Evolutionary conservation across 2,113 vertebrate genomes (phyloP), one percentile per base, ranked within the genome.

Genomic region (Seriola quinqueradiata): DNA sequence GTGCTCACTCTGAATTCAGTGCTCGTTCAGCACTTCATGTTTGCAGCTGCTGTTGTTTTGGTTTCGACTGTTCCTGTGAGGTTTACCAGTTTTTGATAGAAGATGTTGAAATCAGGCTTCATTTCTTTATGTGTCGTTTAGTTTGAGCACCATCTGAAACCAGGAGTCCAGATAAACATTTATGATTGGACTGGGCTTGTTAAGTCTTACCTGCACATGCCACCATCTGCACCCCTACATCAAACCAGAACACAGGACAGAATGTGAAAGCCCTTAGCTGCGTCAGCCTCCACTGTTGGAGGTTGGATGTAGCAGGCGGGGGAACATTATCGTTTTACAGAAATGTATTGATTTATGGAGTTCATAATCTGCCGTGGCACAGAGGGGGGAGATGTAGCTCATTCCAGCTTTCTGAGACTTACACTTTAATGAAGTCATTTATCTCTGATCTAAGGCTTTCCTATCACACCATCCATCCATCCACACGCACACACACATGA

Each of bases 391-490:
- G 90, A 89, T 65, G 72, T 75, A 79, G 81, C 90, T 95, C 87
- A 92, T 94, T 92, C 79, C 79, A 83, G 90, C 88, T 87, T 89
- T 90, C 84, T 85, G 93, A 82, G 86, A 91, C 87, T 87, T 84
- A 83, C 75, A 84, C 87, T 93, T 94, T 95, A 95, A 95, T 95
- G 93, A 95, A 94, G 92, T 93, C 77, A 95, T 95, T 95, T 95
- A 95, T 95, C 93, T 95, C 90, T 87, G 87, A 95, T 95, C 92
- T 92, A 85, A 87, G 87, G 81, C 89, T 82, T 75, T 90, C 54
- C 79, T 84, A 88, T 92, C 87, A 63, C 46, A 8, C 72, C 72
- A 74, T 81, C 55, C 57, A 86, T 68, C 40, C 79, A 85, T 44
- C 16, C 23, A 65, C 64, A 48, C 85, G 80, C 70, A 75, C 68